Base-by-base conservation (phyloP, 2,797 vertebrate species). In the Lutjanus campechanus region DNA sequence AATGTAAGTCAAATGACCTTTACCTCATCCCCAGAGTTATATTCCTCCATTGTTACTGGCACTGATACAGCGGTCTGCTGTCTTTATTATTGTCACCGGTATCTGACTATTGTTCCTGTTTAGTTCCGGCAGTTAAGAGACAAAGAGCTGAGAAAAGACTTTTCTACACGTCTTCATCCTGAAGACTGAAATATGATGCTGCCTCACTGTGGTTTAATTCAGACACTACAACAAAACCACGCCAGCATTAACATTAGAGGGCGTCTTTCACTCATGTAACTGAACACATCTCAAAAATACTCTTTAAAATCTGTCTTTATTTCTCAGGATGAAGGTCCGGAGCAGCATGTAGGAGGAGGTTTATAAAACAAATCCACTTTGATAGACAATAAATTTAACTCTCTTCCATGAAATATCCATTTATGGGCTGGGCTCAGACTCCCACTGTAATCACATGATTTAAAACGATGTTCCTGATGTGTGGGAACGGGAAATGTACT, bases 1-100 rank as follows among this genome's bases (percentile, higher is more conserved):
- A 8, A 53, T 10, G 1, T 16, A 2, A 20, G 15, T 47, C 0
- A 40, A 62, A 25, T 40, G 0, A 51, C 4, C 11, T n/a, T 36
- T 66, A 96, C 96, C 94, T 96, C 95, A 1, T 96, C 95, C 72
- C 92, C 94, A 59, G 94, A 88, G 77, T 92, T 94, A 65, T 91
- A 96, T 55, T 96, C 96, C 78, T 96, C 96, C 96, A 96, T 96
- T 8, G 29, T 83, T 29, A 6, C 43, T 11, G 59, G 20, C 50
- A 44, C 19, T 36, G 51, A 46, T 3, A 5, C 41, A 12, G 11
- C 12, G 0, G 4, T 20, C 4, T 22, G 0, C 1, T 41, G 1
- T 49, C 8, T 50, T 63, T 73, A 3, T 50, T 69, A 7, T n/a
- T n/a, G n/a, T 64, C 11, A 1, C 80, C 70, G 78, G 36, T 54